A percentile compares a stretch with the other conserved stretches of the same genome.
Evolutionary conservation across 2,888 invertebrate genomes (phyloP).

Genomic region (Micoletzkya japonica): DNA sequence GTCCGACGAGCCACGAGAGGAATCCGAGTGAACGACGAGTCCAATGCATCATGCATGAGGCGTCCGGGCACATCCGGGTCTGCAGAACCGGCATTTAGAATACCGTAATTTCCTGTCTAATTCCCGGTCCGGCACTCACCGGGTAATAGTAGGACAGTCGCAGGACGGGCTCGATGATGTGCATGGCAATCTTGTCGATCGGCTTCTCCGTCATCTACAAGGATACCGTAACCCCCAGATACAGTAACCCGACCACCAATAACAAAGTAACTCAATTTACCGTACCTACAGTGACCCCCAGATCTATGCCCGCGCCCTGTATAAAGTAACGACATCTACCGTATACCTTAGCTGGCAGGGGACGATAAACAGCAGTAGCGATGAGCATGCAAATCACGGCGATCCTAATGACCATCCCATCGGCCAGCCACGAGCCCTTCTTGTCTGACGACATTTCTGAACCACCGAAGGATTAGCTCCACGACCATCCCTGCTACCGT

Average conservation of each 20-base stretch:
- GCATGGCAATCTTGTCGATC: slow-evolving; percentile 45
- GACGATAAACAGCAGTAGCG: slow-evolving; percentile 1
- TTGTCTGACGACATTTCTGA: too few relatives aligned
- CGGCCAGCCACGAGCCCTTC: background rate
- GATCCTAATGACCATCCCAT: slow-evolving; percentile 11
- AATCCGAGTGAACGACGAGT: slow-evolving; percentile 41
- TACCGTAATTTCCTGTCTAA: background rate
- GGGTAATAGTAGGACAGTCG: slow-evolving; percentile 51
- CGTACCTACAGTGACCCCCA: background rate
- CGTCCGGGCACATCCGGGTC: slow-evolving; percentile 34
- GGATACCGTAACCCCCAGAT: background rate
- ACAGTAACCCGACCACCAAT: background rate
- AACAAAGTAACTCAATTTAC: background rate
- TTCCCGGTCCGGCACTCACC: slow-evolving; percentile 28
- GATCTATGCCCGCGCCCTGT: too few relatives aligned
- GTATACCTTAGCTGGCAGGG: slow-evolving; percentile 18
- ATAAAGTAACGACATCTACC: too few relatives aligned
- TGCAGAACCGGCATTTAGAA: slow-evolving; percentile 26
- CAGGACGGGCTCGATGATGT: slow-evolving; percentile 46
- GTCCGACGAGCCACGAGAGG: slow-evolving; percentile 34
- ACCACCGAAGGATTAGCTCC: too few relatives aligned
- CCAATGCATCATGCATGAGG: slow-evolving; percentile 42
- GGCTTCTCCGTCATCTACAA: slow-evolving; percentile 34
- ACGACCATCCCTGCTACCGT: too few relatives aligned
- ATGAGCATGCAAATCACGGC: slow-evolving; percentile 3